Conservation (phyloP, 2,113 vertebrate species). For the Clarias gariepinus region DNA sequence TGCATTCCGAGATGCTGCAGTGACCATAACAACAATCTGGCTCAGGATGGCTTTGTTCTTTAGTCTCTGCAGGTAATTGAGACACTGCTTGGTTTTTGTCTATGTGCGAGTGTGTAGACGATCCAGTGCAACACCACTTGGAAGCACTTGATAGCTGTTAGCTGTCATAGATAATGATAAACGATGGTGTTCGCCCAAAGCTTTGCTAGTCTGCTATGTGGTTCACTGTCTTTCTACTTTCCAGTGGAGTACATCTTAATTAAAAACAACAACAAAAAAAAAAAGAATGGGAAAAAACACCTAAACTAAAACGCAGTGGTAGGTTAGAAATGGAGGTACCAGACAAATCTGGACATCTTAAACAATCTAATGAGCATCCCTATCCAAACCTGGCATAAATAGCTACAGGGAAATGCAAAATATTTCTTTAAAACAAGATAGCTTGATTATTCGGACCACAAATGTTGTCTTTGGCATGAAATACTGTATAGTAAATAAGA, state of each 20-base stretch:
- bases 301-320: neutral
- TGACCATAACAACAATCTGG: neutral
- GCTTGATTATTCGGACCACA: neutral
- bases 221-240: neutral
- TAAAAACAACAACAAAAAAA: neutral
- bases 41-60: neutral
- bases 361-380: neutral
- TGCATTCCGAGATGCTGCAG: neutral
- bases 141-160: neutral
- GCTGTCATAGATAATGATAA: conserved; percentile 1
- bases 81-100: neutral
- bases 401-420: neutral
- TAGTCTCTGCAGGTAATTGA: neutral
- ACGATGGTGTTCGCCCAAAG: neutral
- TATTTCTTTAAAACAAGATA: neutral
- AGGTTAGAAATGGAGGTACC: neutral
- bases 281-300: no score
- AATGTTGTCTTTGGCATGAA: no score
- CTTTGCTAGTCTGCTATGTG: neutral
- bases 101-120: neutral
- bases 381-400: neutral
- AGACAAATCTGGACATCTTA: neutral
- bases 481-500: neutral
- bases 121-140: neutral
- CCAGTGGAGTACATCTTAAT: neutral